Evolutionary conservation across 1,140 invertebrate species (phyloP), one percentile per base, ranked within the genome.

Genomic region (Bombus turneri): DNA sequence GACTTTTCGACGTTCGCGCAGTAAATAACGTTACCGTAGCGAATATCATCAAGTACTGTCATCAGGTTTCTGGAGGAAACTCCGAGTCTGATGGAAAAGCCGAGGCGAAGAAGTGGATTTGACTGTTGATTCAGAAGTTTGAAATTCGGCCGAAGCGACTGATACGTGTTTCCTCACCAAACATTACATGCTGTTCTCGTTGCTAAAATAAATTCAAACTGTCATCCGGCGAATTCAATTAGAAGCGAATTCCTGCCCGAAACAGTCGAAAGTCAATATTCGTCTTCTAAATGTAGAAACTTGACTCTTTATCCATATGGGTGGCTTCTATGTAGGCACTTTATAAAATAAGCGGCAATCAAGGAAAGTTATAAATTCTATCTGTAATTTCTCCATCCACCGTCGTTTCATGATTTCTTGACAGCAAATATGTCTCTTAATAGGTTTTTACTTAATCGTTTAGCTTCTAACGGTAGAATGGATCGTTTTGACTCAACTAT

Each of bases 191-290:
- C 39, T 41, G 4, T 41, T 72, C 69, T 3, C 22, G 34, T 69
- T 37, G 69, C 12, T 41, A 41, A n/a, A 41, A 72, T 41, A 41
- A 72, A 43, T 73, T 47, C 6, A 28, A 43, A 31, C 39, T 43
- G 71, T 8, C 15, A 73, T 43, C 13, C 12, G n/a, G 71, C 1
- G 71, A 3, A 43, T 43, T 43, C 41, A n/a, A 43, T 73, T 73
- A 43, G 71, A 18, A 1, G 13, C 13, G n/a, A 43, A 47, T 47
- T 73, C 28, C 15, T 12, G 15, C 13, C n/a, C 15, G 28, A 25
- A 73, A 43, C 28, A 47, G 13, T 15, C 12, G 28, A 72, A n/a
- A 72, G 69, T 73, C 39, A 72, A 72, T 72, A 72, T 43, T 72
- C 34, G 25, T 25, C 39, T n/a, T 43, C 28, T 9, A 9, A 72